These are phyloP conservation scores for Thyatira batis DNA, from an alignment of 2,888 invertebrate species.

Conservation along the genomic window DNA sequence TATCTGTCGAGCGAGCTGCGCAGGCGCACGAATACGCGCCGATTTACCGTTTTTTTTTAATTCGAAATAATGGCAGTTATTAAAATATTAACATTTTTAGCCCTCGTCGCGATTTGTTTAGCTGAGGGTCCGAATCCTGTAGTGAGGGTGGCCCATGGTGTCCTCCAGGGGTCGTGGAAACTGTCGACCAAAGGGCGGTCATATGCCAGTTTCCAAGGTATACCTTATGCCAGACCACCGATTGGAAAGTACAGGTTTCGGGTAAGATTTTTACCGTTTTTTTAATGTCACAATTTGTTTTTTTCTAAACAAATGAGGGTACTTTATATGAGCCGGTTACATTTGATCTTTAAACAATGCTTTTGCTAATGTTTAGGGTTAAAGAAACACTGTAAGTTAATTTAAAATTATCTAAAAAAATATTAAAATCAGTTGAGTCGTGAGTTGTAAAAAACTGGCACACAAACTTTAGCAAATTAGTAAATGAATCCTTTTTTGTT, in stretches of 20 bases:
- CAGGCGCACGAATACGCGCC: conserved; percentile 30
- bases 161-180: conserved; percentile 66
- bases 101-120: conserved; percentile 30
- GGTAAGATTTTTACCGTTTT: conserved; percentile 45
- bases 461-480: no score
- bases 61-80: conserved; percentile 36
- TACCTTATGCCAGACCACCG: conserved; percentile 86
- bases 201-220: conserved; percentile 84
- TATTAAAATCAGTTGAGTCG: no score
- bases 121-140: conserved; percentile 54
- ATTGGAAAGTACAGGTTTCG: conserved; percentile 84
- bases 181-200: conserved; percentile 62
- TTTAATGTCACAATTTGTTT: neutral
- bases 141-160: conserved; percentile 58
- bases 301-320: neutral
- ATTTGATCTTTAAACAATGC: no score
- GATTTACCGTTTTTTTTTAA: conserved; percentile 6
- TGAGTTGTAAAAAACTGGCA: no score
- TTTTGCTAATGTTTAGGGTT: no score
- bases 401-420: no score
- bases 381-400: no score
- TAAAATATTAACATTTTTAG: conserved; percentile 41
- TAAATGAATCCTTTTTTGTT: no score
- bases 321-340: no score
- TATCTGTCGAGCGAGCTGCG: conserved; percentile 19